Evolutionary conservation across 2,113 vertebrate genomes (phyloP), one percentile per base, ranked within the genome.

Genomic region (Sylvilagus bachmani): DNA sequence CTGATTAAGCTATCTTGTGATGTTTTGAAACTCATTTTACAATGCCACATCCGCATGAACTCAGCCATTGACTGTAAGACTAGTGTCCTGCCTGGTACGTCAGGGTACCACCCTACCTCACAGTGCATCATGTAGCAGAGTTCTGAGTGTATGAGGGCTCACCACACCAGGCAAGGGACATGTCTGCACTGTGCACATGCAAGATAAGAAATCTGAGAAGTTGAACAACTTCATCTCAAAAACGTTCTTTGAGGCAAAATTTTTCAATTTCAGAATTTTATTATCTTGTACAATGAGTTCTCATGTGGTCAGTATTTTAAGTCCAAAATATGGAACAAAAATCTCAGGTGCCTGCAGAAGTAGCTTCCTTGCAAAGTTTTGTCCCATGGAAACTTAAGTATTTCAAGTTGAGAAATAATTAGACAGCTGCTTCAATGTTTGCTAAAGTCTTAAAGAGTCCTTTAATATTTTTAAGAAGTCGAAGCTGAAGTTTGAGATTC

Each of bases 401-500:
- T 94, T 95, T 94, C 79, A 83, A 89, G 90, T 58, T 95, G 70
- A 91, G 75, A 94, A 93, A 85, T 86, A 55, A 55, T 67, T 24
- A 92, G 74, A 92, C 80, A 93, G 24, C 38, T 95, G 33, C 36
- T 84, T 93, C 66, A n/a, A n/a, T 95, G 86, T 67, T 94, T 78
- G 86, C 90, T 87, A 95, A 95, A 94, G 95, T 95, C 78, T 93
- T 93, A 86, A 96, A 83, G 96, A 71, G 4, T 25, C 19, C 58
- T 93, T 93, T 97, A 95, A 96, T 86, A 92, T 75, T 95, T 96
- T 86, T 86, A 95, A 92, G 62, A 92, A 95, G 44, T 86, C 55
- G 36, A 10, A 96, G 83, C n/a, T 75, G 86, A 94, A 77, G 86
- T 86, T 75, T 89, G 61, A 93, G 91, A 53, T 80, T 95, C 58